phyloP scores from a whole-genome alignment of 2,113 vertebrate genomes.

The Ploceus nigricollis region DNA sequence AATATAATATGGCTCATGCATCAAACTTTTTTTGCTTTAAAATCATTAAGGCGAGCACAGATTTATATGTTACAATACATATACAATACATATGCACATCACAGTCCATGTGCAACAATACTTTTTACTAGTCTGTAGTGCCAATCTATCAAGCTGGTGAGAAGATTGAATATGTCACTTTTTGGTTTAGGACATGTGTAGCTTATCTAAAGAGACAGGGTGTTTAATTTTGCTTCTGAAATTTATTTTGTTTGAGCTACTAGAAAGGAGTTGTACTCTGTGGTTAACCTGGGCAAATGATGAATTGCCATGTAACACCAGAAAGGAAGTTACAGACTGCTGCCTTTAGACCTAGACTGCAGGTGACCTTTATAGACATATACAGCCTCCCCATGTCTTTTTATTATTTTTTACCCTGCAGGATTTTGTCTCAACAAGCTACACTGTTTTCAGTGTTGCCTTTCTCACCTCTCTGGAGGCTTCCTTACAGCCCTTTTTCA shows the following conservation, averaged over 20 bases:
- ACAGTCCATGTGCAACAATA: background rate
- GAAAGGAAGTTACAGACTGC: background rate
- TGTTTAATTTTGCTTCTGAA: background rate
- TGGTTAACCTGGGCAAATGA: background rate
- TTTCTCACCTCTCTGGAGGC: background rate
- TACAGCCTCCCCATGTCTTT: background rate
- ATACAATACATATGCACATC: background rate
- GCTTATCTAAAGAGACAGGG: background rate
- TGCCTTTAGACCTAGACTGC: background rate
- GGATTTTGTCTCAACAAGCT: background rate
- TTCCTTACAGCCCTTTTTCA: background rate
- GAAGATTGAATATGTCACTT: slow-evolving; percentile 7
- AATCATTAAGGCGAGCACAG: background rate
- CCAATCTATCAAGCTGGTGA: background rate
- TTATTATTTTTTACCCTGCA: background rate
- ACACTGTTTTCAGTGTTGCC: background rate
- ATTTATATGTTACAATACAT: background rate
- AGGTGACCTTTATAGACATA: background rate
- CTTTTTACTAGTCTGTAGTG: background rate
- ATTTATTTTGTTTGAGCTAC: background rate
- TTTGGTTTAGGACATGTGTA: background rate
- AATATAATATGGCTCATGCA: background rate
- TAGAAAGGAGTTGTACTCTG: background rate
- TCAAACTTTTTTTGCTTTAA: slow-evolving; percentile 15
- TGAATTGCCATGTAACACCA: background rate